Evolutionary conservation across 2,888 invertebrate species (phyloP), one percentile per base, ranked within the genome.

Genomic region (Acronicta aceris): DNA sequence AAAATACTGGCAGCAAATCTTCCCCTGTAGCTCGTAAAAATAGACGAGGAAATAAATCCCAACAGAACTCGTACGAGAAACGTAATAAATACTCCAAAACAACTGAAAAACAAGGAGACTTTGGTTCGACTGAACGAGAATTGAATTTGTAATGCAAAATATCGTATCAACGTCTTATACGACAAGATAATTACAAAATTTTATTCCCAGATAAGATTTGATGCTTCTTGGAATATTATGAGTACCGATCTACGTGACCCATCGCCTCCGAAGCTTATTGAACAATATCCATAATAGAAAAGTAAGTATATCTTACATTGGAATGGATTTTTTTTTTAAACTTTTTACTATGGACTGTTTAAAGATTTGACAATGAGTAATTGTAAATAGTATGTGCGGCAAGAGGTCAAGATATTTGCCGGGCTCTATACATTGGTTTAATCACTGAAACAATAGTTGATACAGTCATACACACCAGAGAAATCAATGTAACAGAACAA

Each of bases 1-100:
- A 2, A n/a, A 53, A 58, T 36, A 42, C 38, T 16, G 30, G 58
- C 65, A 71, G 46, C 68, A 72, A 68, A 72, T 66, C 67, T 71
- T 47, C 40, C 13, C n/a, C 8, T 54, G 54, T 43, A 59, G 38
- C 47, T 72, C 55, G 72, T 72, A 72, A 66, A 67, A 53, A 40
- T 41, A 40, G 16, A 55, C 50, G 42, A 60, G 15, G 49, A 53
- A 41, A 69, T 69, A 59, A 72, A 69, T 69, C 49, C 21, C 6
- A 15, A 41, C 30, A 27, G 21, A 47, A 16, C 54, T 65, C 13
- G 16, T 8, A 25, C 59, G 46, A 36, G 53, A 56, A 54, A 58
- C 58, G 53, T 67, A 66, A 51, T 51, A 30, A 51, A 59, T 59
- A 21, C 33, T 41, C 42, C 50, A 46, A 65, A 54, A 55, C 54